Evolutionary conservation across 2,888 invertebrate species (phyloP).

Genomic region (Sialis fuliginosa): DNA sequence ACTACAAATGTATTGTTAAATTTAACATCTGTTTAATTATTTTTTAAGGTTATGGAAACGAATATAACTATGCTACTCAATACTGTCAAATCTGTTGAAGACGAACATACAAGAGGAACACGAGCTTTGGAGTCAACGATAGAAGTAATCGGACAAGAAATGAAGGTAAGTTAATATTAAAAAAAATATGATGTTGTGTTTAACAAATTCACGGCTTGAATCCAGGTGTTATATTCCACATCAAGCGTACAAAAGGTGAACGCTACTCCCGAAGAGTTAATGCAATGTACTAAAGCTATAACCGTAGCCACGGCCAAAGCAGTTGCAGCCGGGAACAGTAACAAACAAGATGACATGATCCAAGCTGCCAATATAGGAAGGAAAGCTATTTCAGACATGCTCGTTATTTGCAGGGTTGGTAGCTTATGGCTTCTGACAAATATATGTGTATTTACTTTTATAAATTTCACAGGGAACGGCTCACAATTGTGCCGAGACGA

Average conservation of each 20-base stretch:
- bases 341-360: slow-evolving; percentile 86
- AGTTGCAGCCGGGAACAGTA: slow-evolving; percentile 83
- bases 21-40: slow-evolving; percentile 11
- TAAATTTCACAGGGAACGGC: slow-evolving; percentile 36
- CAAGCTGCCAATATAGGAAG: slow-evolving; percentile 91
- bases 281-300: slow-evolving; percentile 85
- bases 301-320: slow-evolving; percentile 88
- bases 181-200: too few relatives aligned
- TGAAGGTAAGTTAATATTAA: slow-evolving; percentile 52
- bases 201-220: too few relatives aligned
- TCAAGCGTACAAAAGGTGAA: slow-evolving; percentile 34
- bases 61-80: slow-evolving; percentile 96
- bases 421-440: neutral
- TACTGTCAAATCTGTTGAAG: slow-evolving; percentile 98
- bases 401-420: slow-evolving; percentile 65
- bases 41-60: slow-evolving; percentile 83
- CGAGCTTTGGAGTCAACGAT: slow-evolving; percentile 94
- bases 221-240: slow-evolving; percentile 41
- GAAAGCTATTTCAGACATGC: slow-evolving; percentile 85
- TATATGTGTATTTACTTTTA: neutral
- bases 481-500: slow-evolving; percentile 59
- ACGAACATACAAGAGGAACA: slow-evolving; percentile 93
- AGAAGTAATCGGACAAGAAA: slow-evolving; percentile 94
- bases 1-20: neutral
- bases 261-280: slow-evolving; percentile 80